Percentiles rank a stretch among this genome's conserved stretches.
These are phyloP conservation scores for Slavum lentiscoides DNA, from an alignment of 2,888 invertebrate species.

Conservation along the genomic window DNA sequence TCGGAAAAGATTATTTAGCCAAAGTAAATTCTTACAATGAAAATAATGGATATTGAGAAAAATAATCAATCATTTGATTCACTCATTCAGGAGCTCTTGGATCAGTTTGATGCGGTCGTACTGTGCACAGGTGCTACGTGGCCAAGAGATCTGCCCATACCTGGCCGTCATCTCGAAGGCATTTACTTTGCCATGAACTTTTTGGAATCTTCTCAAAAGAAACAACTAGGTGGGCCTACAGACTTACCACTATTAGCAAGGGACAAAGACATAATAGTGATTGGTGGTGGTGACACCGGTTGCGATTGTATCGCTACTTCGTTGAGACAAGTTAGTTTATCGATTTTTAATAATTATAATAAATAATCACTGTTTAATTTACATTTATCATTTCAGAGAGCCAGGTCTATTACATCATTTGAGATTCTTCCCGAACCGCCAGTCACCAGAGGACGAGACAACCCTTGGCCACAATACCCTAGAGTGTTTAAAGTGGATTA, in stretches of 20 bases:
- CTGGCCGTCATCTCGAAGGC: slow-evolving; percentile 85
- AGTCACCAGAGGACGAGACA: slow-evolving; percentile 76
- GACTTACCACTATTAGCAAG: slow-evolving; percentile 74
- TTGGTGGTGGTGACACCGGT: slow-evolving; percentile 88
- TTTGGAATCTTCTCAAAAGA: slow-evolving; percentile 94
- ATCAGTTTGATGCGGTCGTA: slow-evolving; percentile 81
- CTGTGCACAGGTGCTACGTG: slow-evolving; percentile 94
- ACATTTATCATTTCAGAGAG: slow-evolving; percentile 69
- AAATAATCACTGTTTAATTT: slow-evolving; percentile 14
- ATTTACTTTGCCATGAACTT: slow-evolving; percentile 98
- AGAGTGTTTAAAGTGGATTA: slow-evolving; percentile 95
- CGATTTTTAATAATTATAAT: neutral
- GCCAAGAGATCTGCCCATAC: slow-evolving; percentile 87
- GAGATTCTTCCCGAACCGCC: slow-evolving; percentile 96
- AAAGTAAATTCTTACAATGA: slow-evolving; percentile 61
- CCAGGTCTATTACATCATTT: slow-evolving; percentile 89
- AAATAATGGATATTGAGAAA: neutral
- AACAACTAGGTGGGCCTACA: slow-evolving; percentile 74
- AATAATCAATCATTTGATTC: slow-evolving; percentile 35
- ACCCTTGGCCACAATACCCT: slow-evolving; percentile 99
- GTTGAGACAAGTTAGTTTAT: slow-evolving; percentile 68
- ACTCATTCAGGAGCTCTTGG: slow-evolving; percentile 58
- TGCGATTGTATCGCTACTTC: slow-evolving; percentile 99
- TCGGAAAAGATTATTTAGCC: slow-evolving; percentile 88
- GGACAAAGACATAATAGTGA: slow-evolving; percentile 91